phyloP scores from a whole-genome alignment of 2,888 invertebrate genomes.

The Nemoura dubitans region DNA sequence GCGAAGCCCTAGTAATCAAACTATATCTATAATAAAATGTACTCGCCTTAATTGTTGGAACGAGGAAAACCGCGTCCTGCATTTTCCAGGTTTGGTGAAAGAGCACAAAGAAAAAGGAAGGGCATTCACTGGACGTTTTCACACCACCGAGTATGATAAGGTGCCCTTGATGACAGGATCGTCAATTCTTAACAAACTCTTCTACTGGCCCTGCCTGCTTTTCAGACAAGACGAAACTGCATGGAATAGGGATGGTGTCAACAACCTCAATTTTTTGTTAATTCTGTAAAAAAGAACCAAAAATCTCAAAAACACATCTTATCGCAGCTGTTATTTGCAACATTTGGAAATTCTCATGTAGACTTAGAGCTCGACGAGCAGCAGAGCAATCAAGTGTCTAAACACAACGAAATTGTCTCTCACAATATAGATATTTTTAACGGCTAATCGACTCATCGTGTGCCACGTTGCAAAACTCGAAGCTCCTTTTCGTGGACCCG shows the following conservation, averaged over 20 bases:
- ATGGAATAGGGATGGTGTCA: conserved; percentile 13
- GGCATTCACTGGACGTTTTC: not conserved
- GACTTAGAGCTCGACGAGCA: conserved; percentile 27
- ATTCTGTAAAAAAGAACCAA: conserved; percentile 32
- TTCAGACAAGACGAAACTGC: conserved; percentile 31
- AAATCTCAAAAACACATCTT: conserved; percentile 18
- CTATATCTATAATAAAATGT: no score
- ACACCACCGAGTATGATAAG: conserved; percentile 18
- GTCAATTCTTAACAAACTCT: conserved; percentile 1
- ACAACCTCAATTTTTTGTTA: conserved; percentile 34
- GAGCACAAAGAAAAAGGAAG: no score
- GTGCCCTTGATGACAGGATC: conserved; percentile 26
- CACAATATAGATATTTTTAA: conserved; percentile 34
- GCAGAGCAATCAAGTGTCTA: not conserved
- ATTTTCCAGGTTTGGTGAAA: no score
- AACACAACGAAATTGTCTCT: conserved; percentile 34
- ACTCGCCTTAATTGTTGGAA: no score
- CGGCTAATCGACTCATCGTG: conserved; percentile 30
- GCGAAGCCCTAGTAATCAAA: no score
- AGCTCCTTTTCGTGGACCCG: conserved; percentile 32
- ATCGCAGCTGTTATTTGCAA: not conserved
- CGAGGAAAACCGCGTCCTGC: no score
- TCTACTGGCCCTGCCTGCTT: conserved; percentile 36
- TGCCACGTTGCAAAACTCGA: conserved; percentile 41
- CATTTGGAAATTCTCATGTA: conserved; percentile 36